A percentile compares a stretch with the other conserved stretches of the same genome.
Evolutionary conservation across 2,888 invertebrate species (phyloP).

Genomic region (Synanthedon formicaeformis): DNA sequence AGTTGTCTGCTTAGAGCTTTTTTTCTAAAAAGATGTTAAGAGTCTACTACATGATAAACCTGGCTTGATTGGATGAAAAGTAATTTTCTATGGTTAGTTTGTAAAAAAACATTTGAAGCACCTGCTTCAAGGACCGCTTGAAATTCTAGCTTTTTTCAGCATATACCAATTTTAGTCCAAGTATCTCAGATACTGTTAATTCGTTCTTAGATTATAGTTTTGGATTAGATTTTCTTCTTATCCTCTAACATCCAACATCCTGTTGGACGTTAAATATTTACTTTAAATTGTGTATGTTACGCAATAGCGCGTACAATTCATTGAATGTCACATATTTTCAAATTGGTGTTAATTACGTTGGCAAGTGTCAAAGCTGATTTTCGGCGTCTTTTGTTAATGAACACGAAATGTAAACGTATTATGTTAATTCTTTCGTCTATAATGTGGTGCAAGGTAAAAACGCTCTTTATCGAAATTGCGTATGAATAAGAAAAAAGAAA

Average conservation of each 20-base stretch:
- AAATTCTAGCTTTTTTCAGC: too few species aligned
- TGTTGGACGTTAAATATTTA: background rate
- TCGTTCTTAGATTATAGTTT: background rate
- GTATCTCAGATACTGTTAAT: too few species aligned
- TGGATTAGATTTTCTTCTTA: background rate
- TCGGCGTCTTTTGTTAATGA: constrained; percentile 38
- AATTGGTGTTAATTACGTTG: background rate
- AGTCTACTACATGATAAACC: too few species aligned
- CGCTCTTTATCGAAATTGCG: too few species aligned
- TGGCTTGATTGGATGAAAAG: too few species aligned
- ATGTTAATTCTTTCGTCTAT: background rate
- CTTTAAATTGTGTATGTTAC: background rate
- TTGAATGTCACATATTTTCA: constrained; percentile 3
- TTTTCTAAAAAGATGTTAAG: too few species aligned
- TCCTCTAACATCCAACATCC: background rate
- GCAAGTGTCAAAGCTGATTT: constrained; percentile 19
- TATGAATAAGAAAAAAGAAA: too few species aligned
- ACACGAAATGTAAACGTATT: constrained; percentile 31
- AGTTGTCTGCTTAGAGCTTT: too few species aligned
- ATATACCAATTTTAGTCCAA: background rate
- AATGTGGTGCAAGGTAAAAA: background rate
- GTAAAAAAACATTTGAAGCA: too few species aligned
- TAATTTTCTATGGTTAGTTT: background rate
- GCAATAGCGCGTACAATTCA: background rate
- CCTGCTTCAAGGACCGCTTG: too few species aligned